Evolutionary conservation across 2,797 vertebrate species (phyloP), one percentile per base, ranked within the genome.

Genomic region (Fistularia tabacaria): DNA sequence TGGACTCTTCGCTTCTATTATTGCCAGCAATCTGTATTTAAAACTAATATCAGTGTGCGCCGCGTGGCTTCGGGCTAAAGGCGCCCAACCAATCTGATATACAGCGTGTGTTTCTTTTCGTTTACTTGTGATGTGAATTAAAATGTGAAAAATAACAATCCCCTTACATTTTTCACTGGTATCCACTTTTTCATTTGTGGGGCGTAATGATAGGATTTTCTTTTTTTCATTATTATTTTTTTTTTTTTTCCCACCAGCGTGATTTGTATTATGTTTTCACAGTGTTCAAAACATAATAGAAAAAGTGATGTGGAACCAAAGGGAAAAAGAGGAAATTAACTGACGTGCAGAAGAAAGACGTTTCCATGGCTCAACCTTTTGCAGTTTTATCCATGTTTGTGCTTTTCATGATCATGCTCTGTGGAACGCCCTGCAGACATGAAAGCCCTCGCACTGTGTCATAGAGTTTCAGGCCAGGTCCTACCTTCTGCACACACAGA

Each of bases 21-120:
- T 88, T 92, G 94, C 90, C 85, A 86, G 90, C 88, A 88, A 92
- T 91, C 93, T 94, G 94, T 94, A 93, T 93, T 95, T 94, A 93
- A 94, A 92, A 90, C 90, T 90, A 93, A 91, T 93, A 93, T 87
- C 87, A 85, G 83, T 66, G 83, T 82, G 82, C 85, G 64, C 69
- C 66, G 79, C 81, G 83, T 89, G 87, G 92, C 94, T 93, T 63
- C 85, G 73, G 94, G 94, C 93, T 79, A 92, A 80, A 82, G 77
- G 83, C 81, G 88, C 89, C 84, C 81, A 92, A 89, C 60, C 78
- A 91, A 90, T 86, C 90, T 91, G 88, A 92, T 88, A 89, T 89
- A 91, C 74, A 81, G 81, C 81, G 70, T 79, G 82, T 71, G 84
- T 86, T 88, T 85, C 85, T 87, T 80, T 86, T 91, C 83, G 81